Evolutionary conservation across 1,140 invertebrate species (phyloP).

Genomic region (Apis dorsata): DNA sequence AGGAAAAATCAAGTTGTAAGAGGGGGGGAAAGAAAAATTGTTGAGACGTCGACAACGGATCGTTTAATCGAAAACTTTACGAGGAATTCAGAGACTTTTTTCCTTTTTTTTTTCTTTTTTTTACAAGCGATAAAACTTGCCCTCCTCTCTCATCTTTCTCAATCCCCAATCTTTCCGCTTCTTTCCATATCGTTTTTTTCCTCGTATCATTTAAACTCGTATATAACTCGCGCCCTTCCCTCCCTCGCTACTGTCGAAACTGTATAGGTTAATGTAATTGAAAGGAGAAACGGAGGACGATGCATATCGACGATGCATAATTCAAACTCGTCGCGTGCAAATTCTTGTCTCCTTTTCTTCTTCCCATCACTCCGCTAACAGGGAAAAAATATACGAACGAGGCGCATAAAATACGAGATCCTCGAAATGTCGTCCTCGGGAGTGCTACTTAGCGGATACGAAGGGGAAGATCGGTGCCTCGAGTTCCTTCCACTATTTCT

Average conservation of each 20-base stretch:
- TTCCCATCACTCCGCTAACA: too few relatives aligned
- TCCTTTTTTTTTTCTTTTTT: background rate
- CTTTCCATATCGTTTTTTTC: background rate
- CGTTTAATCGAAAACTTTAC: slow-evolving; percentile 42
- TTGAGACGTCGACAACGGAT: slow-evolving; percentile 21
- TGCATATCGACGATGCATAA: slow-evolving; percentile 48
- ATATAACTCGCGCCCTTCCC: background rate
- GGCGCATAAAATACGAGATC: slow-evolving; percentile 44
- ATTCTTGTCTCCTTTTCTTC: background rate
- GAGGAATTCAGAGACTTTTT: slow-evolving; percentile 33
- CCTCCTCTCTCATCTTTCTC: too few relatives aligned
- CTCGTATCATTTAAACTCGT: background rate
- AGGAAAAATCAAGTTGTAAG: background rate
- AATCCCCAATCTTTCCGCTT: too few relatives aligned
- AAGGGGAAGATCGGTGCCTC: slow-evolving; percentile 54
- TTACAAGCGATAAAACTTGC: slow-evolving; percentile 31
- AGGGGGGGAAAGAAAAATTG: slow-evolving; percentile 18
- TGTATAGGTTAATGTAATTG: slow-evolving; percentile 29
- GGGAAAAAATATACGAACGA: slow-evolving; percentile 42
- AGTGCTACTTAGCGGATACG: slow-evolving; percentile 63
- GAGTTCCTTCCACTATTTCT: slow-evolving; percentile 56
- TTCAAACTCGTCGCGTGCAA: slow-evolving; percentile 36
- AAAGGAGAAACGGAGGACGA: background rate
- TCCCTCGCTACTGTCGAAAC: background rate
- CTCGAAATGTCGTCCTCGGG: slow-evolving; percentile 31